Evolutionary conservation across 2,113 vertebrate genomes (phyloP), one percentile per base, ranked within the genome.

Genomic region (Triplophysa tibetana): DNA sequence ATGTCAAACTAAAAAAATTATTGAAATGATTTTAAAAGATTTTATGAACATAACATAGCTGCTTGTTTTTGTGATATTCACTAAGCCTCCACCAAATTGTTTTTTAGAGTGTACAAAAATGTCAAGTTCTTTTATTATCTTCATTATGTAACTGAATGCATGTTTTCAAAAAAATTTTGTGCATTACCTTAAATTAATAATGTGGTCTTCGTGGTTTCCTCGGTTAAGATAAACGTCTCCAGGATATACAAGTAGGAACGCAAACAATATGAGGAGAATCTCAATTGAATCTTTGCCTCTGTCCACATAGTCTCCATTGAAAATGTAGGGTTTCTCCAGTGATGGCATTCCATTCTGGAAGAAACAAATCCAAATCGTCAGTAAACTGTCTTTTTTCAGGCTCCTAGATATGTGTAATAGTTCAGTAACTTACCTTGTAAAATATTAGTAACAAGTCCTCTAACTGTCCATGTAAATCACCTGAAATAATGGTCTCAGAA

Each of bases 301-400:
- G 82, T 99, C 97, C 79, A 99, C 96, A 12, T 96, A 98, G 90
- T 99, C 96, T 3, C 96, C 95, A 0, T 98, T 99, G 88, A 99
- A 98, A 78, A 99, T 87, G 0, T 98, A 98, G 0, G 95, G 90
- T 79, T 93, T 96, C 78, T 97, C 96, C 83, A 95, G 85, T 0
- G 96, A 98, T 0, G 96, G 96, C 87, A 97, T 94, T 77, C 96
- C 96, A 0, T 98, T 99, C 97, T 98, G 90, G 12, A 70, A 72
- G 38, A 48, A 45, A 1, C 62, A 45, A 38, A 38, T 38, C 6
- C 33, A 38, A 38, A 38, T 38, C 33, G 6, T 38, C 33, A 33
- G 33, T 5, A 3, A 38, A 38, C 33, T 1, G 33, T 38, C 7
- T 38, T 38, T 38, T 38, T 38, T 38, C 33, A 38, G 7, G 33